Conservation (phyloP, 2,113 vertebrate species). For the Diadophis punctatus region DNA sequence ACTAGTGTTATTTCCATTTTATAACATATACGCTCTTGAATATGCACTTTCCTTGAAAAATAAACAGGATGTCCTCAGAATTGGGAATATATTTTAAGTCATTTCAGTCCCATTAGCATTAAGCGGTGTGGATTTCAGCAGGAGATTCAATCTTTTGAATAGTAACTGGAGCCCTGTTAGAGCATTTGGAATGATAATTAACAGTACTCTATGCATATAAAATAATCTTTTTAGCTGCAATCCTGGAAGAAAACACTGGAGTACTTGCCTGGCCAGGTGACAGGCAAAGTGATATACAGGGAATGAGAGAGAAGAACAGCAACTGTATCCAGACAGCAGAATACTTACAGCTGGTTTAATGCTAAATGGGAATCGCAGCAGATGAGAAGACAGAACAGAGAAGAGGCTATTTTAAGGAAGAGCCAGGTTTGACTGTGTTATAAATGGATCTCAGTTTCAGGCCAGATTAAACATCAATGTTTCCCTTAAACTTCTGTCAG, state of each 20-base stretch:
- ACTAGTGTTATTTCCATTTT: not conserved
- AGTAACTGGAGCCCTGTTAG: conserved; percentile 1
- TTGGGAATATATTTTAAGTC: not conserved
- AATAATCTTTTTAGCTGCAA: conserved; percentile 23
- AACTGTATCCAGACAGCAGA: not conserved
- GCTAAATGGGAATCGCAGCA: not conserved
- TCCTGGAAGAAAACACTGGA: conserved; percentile 4
- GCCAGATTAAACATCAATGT: not conserved
- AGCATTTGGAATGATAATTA: conserved; percentile 35
- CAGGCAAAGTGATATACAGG: not conserved
- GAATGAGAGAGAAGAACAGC: not conserved
- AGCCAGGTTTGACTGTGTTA: not conserved
- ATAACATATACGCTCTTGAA: not conserved
- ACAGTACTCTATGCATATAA: not conserved
- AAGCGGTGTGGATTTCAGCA: conserved; percentile 14
- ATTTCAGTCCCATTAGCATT: not conserved
- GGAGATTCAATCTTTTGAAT: conserved; percentile 18
- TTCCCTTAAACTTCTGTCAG: not conserved
- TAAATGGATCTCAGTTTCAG: not conserved
- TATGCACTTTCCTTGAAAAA: not conserved
- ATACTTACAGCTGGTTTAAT: not conserved
- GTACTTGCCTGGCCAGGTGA: conserved; percentile 12
- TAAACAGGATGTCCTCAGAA: not conserved
- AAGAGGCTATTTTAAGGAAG: not conserved
- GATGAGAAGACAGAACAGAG: too few species aligned